Base-by-base conservation (phyloP, 2,113 vertebrate species). In the Hyperopisus bebe region DNA sequence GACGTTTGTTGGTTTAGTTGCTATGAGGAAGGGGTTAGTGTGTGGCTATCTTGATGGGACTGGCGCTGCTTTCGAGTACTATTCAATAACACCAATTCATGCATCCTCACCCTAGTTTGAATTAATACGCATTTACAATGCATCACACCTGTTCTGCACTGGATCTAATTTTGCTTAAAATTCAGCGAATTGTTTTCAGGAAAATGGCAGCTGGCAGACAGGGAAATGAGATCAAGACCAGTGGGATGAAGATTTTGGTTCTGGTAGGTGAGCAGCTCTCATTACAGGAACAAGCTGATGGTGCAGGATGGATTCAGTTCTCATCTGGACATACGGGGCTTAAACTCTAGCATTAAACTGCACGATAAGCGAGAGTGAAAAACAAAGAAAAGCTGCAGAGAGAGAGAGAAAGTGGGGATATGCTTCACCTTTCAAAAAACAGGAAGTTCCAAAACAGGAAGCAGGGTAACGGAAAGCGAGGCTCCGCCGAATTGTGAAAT, bases 361-460 rank as follows among this genome's bases (percentile, higher is more conserved):
- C 74, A 35, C 1, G 31, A 10, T 48, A 84, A 46, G 46, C 42
- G 4, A 85, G 46, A n/a, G 21, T 13, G 44, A 9, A n/a, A n/a
- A 5, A 77, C 10, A 51, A 55, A 13, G 31, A 89, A 82, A 89
- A 44, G 74, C 48, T n/a, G 35, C 50, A 89, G 74, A 42, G 24
- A 47, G 44, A 51, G 46, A 44, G 51, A 48, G n/a, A 50, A 27
- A 83, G 80, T 2, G 13, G 47, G 88, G 88, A 82, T 44, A 39
- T 13, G 82, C 47, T 19, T 53, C n/a, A n/a, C n/a, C n/a, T 15
- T 27, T 39, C 13, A 10, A 74, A 47, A 89, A 51, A 53, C 17
- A 89, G 46, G 88, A 89, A 89, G 47, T 51, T 19, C 27, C 15
- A 19, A 80, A 51, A 48, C 66, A 82, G 88, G 77, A 83, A 82